Evolutionary conservation across 2,888 invertebrate genomes (phyloP).

Genomic region (Lepetodrilus schrolli): DNA sequence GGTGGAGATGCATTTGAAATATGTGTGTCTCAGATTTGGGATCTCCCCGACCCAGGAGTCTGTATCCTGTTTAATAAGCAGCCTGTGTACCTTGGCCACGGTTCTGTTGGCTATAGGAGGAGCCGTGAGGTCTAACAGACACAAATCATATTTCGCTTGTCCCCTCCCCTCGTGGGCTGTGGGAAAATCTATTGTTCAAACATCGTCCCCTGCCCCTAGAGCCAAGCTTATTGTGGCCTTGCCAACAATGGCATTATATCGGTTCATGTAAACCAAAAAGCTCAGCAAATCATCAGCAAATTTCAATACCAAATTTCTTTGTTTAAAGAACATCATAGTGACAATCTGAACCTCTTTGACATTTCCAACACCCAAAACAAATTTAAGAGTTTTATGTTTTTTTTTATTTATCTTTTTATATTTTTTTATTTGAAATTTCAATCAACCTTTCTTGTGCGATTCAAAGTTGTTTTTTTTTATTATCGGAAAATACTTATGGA

Average conservation of each 20-base stretch:
- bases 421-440: not conserved
- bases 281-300: not conserved
- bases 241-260: slow-evolving; percentile 4
- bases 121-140: not conserved
- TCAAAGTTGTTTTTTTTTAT: not conserved
- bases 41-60: not conserved
- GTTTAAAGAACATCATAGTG: slow-evolving; percentile 1
- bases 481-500: not conserved
- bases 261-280: not conserved
- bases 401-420: too few species aligned
- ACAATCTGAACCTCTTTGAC: slow-evolving; percentile 5
- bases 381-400: not conserved
- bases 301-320: slow-evolving; percentile 23
- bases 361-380: not conserved
- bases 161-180: slow-evolving; percentile 20
- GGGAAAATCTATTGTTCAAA: slow-evolving; percentile 23
- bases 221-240: not conserved
- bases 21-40: not conserved
- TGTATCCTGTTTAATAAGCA: slow-evolving; percentile 11
- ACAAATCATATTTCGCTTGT: slow-evolving; percentile 1
- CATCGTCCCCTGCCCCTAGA: not conserved
- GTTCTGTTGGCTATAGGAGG: not conserved
- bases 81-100: slow-evolving; percentile 6
- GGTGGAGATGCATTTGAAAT: not conserved
- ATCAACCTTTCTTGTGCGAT: too few species aligned